Conservation (phyloP, 2,888 invertebrate species). For the Carcina quercana region DNA sequence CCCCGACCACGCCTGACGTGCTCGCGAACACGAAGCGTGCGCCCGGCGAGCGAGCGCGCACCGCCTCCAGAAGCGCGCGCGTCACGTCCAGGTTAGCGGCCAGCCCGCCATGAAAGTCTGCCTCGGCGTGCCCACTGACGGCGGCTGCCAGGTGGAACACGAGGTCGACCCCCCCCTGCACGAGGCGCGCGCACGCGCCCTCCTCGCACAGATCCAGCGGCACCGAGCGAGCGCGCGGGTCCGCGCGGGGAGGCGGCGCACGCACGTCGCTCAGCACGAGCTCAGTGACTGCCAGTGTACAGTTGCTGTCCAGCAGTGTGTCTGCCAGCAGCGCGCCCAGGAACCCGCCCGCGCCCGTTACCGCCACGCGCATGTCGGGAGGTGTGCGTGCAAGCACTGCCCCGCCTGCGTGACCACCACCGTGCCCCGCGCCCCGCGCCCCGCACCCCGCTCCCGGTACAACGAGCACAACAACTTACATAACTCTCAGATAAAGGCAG, state of each 20-base stretch:
- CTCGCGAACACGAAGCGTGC: constrained; percentile 48
- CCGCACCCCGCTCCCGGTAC: too few relatives aligned
- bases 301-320: constrained; percentile 18
- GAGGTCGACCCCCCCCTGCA: constrained; percentile 25
- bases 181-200: constrained; percentile 29
- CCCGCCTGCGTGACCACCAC: too few relatives aligned
- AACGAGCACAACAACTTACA: too few relatives aligned
- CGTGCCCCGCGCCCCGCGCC: too few relatives aligned
- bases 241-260: constrained; percentile 15
- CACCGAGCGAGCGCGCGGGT: constrained; percentile 28
- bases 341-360: constrained; percentile 42
- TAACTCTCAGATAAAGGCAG: too few relatives aligned
- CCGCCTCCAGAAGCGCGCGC: constrained; percentile 42
- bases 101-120: constrained; percentile 50
- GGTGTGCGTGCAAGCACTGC: too few relatives aligned
- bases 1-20: constrained; percentile 49
- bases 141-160: constrained; percentile 56
- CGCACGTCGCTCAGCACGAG: constrained; percentile 25
- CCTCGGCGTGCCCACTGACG: constrained; percentile 57
- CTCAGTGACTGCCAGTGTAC: constrained; percentile 24
- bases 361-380: constrained; percentile 38
- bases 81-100: constrained; percentile 55
- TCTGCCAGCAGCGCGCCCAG: constrained; percentile 20
- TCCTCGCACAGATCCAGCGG: constrained; percentile 27
- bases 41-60: constrained; percentile 29